Percentiles rank a stretch among this genome's conserved stretches.
Conservation (phyloP, 2,113 vertebrate species). For the Setophaga petechia region DNA sequence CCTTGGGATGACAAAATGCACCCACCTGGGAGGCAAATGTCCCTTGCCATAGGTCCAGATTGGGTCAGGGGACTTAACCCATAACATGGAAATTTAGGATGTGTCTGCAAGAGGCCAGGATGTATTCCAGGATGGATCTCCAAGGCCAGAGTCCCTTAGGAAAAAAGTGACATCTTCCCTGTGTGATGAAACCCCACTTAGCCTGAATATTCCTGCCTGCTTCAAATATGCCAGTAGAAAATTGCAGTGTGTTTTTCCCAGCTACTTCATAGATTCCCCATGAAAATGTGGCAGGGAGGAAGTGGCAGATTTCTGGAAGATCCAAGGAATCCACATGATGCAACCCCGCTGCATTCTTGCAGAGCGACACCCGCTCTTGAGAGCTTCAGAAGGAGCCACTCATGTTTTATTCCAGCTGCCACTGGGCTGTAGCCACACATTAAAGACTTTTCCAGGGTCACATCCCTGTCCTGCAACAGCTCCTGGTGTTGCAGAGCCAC, state of each 20-base stretch:
- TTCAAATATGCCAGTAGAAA: not conserved
- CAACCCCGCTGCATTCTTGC: conserved; percentile 37
- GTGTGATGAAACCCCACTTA: not conserved
- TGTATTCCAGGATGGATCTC: not conserved
- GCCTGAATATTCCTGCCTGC: not conserved
- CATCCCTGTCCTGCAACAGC: not conserved
- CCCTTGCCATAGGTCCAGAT: not conserved
- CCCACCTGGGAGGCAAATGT: not conserved
- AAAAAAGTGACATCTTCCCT: rapidly evolving
- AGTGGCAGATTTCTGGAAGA: not conserved
- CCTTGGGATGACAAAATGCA: not conserved
- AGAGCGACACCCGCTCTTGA: not conserved
- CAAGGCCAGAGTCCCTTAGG: not conserved
- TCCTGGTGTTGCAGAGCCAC: not conserved
- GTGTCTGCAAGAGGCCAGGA: not conserved
- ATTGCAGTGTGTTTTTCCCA: not conserved
- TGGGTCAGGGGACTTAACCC: not conserved
- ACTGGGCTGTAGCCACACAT: not conserved
- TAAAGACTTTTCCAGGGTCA: not conserved
- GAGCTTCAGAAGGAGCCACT: not conserved
- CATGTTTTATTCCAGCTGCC: not conserved
- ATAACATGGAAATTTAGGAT: rapidly evolving
- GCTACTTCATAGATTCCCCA: not conserved
- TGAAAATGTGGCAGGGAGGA: not conserved
- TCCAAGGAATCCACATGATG: conserved; percentile 43